Base-by-base conservation (phyloP, 2,797 vertebrate species). In the Pteronotus mesoamericanus region DNA sequence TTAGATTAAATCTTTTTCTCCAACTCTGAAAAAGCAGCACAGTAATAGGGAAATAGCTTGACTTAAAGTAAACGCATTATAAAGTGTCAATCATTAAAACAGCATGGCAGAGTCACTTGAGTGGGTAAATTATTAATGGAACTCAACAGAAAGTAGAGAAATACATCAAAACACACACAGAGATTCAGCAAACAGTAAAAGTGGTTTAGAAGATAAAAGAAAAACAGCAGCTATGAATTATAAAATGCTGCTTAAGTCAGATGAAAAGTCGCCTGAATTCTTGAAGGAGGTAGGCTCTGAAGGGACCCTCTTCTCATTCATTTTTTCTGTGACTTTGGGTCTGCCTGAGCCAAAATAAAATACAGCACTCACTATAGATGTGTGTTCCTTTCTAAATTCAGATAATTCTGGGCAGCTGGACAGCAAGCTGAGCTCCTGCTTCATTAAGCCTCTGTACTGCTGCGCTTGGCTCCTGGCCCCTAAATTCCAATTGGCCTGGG, bases 361-460 rank as follows among this genome's bases (percentile, higher is more conserved):
- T 14, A 82, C 8, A 69, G 57, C 24, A 93, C 61, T 90, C 19
- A 44, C 16, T 61, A 0, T 46, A 90, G 90, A 15, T 24, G 10
- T 55, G 44, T 34, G 77, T 39, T 87, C 64, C 78, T 91, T 93
- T 85, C 83, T 91, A 68, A 88, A 79, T 77, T 57, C 86, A 85
- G 77, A 24, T 53, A n/a, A 59, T 91, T 34, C 77, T 51, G 89
- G 77, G 71, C 48, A 91, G 83, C 89, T 82, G 64, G 37, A 72
- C 64, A 69, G 77, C 71, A 79, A 68, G 19, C 75, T 1, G 34
- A 83, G 51, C 51, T 92, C 34, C 51, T 15, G 46, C 77, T 92
- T 80, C 82, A 24, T 64, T 64, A 57, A 74, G 14, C 26, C 48
- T 88, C 61, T 15, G 34, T 80, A 22, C n/a, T 5, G 8, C 22